phyloP scores from a whole-genome alignment of 2,113 vertebrate genomes.

The Amphiprion ocellaris region DNA sequence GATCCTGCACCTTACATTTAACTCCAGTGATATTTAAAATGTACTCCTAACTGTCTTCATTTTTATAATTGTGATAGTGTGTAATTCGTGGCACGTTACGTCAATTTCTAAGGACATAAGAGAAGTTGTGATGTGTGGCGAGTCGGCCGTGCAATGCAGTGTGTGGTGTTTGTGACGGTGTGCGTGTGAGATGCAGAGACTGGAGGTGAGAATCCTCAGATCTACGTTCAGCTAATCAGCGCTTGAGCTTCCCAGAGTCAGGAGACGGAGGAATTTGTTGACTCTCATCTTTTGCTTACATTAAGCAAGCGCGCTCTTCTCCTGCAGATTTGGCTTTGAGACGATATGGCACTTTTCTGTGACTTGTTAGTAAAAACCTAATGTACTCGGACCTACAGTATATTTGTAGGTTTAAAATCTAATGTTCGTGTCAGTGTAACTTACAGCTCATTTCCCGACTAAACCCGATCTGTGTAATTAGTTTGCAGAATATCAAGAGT shows the following conservation, averaged over 20 bases:
- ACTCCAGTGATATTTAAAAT: conserved; percentile 79
- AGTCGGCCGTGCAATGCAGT: conserved; percentile 48
- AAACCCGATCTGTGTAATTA: conserved; percentile 34
- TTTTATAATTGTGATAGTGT: conserved; percentile 69
- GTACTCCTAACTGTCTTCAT: conserved; percentile 72
- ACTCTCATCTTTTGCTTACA: conserved; percentile 67
- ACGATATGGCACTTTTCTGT: conserved; percentile 61
- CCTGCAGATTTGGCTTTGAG: conserved; percentile 56
- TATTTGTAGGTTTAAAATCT: conserved; percentile 48
- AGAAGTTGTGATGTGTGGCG: conserved; percentile 30
- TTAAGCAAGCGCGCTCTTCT: conserved; percentile 69
- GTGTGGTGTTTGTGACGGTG: conserved; percentile 28
- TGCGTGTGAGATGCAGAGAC: conserved; percentile 31
- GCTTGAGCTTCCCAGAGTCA: conserved; percentile 52
- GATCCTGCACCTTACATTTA: conserved; percentile 84
- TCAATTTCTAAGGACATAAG: conserved; percentile 44
- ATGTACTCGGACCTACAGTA: conserved; percentile 62
- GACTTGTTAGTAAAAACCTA: conserved; percentile 52
- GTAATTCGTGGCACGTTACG: conserved; percentile 60
- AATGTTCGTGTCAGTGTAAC: conserved; percentile 45
- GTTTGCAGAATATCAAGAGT: conserved; percentile 28
- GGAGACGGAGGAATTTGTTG: conserved; percentile 40
- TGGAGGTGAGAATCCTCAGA: conserved; percentile 26
- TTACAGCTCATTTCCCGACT: conserved; percentile 31
- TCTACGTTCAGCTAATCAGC: conserved; percentile 42